Base-by-base conservation (phyloP, 2,888 invertebrate species). In the Cepaea hortensis region DNA sequence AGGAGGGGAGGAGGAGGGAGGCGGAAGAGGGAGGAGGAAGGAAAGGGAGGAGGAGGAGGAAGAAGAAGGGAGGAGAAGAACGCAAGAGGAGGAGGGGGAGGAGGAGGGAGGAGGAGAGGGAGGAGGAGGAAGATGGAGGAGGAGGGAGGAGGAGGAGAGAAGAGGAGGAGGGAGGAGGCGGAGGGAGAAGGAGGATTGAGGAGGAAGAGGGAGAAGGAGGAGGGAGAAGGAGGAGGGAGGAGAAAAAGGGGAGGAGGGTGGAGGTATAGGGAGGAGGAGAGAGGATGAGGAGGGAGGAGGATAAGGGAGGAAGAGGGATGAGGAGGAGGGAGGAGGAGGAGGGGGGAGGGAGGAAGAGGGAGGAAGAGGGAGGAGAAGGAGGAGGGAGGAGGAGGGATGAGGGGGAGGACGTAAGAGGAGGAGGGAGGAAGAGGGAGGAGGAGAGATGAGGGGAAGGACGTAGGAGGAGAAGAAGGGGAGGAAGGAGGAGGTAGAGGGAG, bases 171-270 rank as follows among this genome's bases (percentile, higher is more conserved):
- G 11, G 65, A 23, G 9, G 55, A 55, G 9, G 55, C 4, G 9
- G 55, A 55, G 9, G 55, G 9, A 55, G 55, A 55, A 55, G 48
- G n/a, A 81, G n/a, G 62, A 65, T n/a, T n/a, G 48, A 23, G 62
- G 81, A 81, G 18, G 20, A 46, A 81, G 70, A 50, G 11, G 15
- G 4, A 83, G 83, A 72, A 48, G 18, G 11, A 83, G 15, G 46
- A 35, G 48, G 70, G 70, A 55, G 35, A 48, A 72, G 70, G 48
- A 72, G 50, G 61, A 72, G 48, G 70, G 83, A 72, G n/a, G 48
- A 35, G 48, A 72, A 50, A 15, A 50, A 7, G 48, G n/a, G 15
- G 23, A 50, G 18, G 55, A 55, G 9, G 55, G 9, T 6, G 55
- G 9, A 55, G 55, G 9, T 6, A 9, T 6, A 55, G 55, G 9